Percentiles rank a stretch among this genome's conserved stretches.
phyloP scores from a whole-genome alignment of 2,888 invertebrate genomes.

The Agrochola lota region DNA sequence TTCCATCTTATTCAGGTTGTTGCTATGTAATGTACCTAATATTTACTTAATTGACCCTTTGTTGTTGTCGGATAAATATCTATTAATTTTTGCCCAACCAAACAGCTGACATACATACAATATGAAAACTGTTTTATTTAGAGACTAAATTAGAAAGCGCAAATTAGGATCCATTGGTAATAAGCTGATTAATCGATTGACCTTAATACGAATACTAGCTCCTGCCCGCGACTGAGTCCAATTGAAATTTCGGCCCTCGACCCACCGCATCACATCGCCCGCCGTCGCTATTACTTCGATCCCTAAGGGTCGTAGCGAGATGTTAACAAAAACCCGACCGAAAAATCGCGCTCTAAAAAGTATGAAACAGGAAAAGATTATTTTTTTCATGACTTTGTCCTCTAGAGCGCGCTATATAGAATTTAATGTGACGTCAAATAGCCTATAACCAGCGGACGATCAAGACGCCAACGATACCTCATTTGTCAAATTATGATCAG shows the following conservation, averaged over 20 bases:
- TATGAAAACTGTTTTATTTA: slow-evolving; percentile 5
- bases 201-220: slow-evolving; percentile 23
- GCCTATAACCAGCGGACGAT: too few species aligned
- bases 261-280: neutral
- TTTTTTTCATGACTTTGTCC: too few species aligned
- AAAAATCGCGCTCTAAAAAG: too few species aligned
- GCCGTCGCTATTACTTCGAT: neutral
- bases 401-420: too few species aligned
- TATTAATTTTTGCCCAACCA: neutral
- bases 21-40: neutral
- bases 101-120: neutral
- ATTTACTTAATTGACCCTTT: neutral
- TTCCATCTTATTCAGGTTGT: neutral
- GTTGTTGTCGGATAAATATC: neutral
- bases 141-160: neutral
- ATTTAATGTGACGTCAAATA: too few species aligned
- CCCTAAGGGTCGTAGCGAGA: neutral
- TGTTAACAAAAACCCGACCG: too few species aligned
- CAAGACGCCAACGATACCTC: too few species aligned
- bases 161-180: neutral
- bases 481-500: too few species aligned
- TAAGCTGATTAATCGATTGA: slow-evolving; percentile 30
- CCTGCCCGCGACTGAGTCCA: neutral
- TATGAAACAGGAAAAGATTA: too few species aligned
- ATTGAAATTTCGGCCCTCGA: neutral